A percentile compares a stretch with the other conserved stretches of the same genome.
phyloP scores from a whole-genome alignment of 2,888 invertebrate species.

The Stramonita haemastoma region DNA sequence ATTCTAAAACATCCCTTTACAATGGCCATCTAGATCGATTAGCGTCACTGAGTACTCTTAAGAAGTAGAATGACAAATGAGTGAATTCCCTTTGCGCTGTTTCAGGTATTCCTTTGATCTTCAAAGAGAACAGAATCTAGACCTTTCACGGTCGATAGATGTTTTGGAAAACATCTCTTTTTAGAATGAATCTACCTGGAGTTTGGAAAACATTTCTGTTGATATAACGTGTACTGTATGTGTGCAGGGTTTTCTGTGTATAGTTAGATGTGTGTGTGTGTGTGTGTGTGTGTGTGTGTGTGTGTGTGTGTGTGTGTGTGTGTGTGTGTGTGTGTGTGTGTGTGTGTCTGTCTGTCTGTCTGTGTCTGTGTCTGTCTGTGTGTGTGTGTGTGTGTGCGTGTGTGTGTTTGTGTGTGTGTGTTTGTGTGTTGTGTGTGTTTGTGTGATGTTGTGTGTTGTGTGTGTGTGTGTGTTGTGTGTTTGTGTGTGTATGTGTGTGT shows the following conservation, averaged over 20 bases:
- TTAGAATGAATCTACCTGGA: no score
- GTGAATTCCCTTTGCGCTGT: no score
- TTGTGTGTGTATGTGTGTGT: neutral
- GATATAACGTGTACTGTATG: no score
- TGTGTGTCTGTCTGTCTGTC: slow-evolving; percentile 21
- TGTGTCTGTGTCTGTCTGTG: neutral
- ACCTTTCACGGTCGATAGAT: no score
- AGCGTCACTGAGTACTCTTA: no score
- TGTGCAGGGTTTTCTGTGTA: neutral
- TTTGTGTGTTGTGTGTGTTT: neutral
- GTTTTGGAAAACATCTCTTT: no score
- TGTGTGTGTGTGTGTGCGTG: neutral
- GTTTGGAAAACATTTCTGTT: no score
- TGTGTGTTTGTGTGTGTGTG: neutral
- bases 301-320: slow-evolving; percentile 28
- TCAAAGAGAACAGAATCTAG: no score
- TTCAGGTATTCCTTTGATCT: no score
- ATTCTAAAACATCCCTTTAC: no score
- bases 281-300: neutral
- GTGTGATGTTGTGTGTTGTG: neutral
- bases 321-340: neutral
- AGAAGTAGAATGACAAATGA: no score
- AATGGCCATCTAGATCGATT: no score
- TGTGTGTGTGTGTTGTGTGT: neutral
- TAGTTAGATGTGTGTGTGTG: neutral